Base-by-base conservation (phyloP, 2,797 vertebrate species). In the Zenarchopterus dispar region DNA sequence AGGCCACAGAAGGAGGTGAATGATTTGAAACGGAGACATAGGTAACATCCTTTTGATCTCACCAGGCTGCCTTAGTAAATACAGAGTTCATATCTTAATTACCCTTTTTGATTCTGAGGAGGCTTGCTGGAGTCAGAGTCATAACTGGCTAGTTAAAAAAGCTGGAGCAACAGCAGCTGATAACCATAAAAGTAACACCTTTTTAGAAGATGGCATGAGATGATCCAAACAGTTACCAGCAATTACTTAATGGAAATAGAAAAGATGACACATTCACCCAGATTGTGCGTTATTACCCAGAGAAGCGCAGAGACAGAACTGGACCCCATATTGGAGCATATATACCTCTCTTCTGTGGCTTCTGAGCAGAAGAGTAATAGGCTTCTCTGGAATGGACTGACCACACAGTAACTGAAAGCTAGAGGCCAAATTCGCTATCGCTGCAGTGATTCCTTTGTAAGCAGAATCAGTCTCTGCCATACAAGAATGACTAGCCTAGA, bases 361-460 rank as follows among this genome's bases (percentile, higher is more conserved):
- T 82, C 70, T 57, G 66, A 75, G 78, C 70, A 75, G 58, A 76
- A 87, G 81, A 89, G 78, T 80, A 87, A 89, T 77, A 78, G 77
- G 57, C 75, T 81, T 84, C 73, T 74, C 65, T 72, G 77, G 69
- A 81, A 59, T 84, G 82, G 80, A 79, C 82, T 88, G 86, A 85
- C 84, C 85, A 84, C 87, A 84, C 78, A 81, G 77, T 60, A 87
- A 76, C 73, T 50, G 70, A 84, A 54, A 84, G 84, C 88, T 75
- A 18, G 79, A 84, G 84, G 87, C 80, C 77, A 84, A 86, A 86
- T 70, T 86, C 73, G 67, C 75, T 84, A 82, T 72, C 72, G 83
- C 85, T 70, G 77, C 79, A 82, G 81, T 60, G 76, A 81, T 89
- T 80, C 64, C 69, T 81, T 64, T 80, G 77, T 68, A 72, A 83